Percentiles rank a stretch among this genome's conserved stretches.
phyloP scores from a whole-genome alignment of 2,888 invertebrate species.

The Thalpophila matura region DNA sequence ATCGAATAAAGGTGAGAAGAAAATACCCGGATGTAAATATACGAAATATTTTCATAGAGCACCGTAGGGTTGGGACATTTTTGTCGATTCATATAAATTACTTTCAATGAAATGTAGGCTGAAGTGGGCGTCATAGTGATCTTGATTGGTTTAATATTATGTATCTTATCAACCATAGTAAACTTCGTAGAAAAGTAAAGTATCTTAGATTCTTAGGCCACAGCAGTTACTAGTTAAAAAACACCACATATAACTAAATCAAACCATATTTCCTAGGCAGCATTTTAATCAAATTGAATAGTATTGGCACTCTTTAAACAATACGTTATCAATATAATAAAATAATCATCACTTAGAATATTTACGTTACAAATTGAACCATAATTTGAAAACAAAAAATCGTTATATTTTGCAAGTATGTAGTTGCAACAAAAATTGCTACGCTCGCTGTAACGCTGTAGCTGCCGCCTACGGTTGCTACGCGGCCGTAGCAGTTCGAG shows the following conservation, averaged over 20 bases:
- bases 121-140: no score
- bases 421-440: slow-evolving; percentile 3
- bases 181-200: no score
- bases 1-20: slow-evolving; percentile 68
- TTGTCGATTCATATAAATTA: slow-evolving; percentile 25
- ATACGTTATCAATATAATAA: background rate
- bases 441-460: slow-evolving; percentile 27
- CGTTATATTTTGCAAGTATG: background rate
- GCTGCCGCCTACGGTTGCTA: slow-evolving; percentile 42
- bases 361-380: background rate
- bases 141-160: no score
- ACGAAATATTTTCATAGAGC: slow-evolving; percentile 62
- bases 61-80: slow-evolving; percentile 43
- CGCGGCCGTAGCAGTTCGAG: slow-evolving; percentile 40
- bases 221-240: no score
- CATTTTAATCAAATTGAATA: background rate
- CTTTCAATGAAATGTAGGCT: slow-evolving; percentile 4
- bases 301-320: background rate
- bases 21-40: slow-evolving; percentile 63
- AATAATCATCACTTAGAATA: background rate
- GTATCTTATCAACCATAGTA: background rate
- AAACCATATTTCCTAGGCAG: background rate
- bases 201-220: no score
- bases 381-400: background rate
- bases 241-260: background rate